Evolutionary conservation across 2,888 invertebrate species (phyloP).

Genomic region (Cephus sareptanus): DNA sequence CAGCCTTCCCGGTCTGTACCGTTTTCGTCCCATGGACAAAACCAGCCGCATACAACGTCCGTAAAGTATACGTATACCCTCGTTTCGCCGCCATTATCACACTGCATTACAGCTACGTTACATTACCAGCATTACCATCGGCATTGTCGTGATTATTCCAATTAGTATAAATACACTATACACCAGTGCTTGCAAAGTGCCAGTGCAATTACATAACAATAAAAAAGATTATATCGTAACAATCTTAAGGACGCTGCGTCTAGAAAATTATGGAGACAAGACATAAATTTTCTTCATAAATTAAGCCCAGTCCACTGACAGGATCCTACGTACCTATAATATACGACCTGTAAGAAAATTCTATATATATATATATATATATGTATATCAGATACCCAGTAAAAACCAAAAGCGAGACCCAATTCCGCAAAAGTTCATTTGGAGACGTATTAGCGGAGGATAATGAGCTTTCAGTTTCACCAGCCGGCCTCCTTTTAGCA

Average conservation of each 20-base stretch:
- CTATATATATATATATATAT: not conserved
- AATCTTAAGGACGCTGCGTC: not conserved
- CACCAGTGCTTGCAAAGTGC: not conserved
- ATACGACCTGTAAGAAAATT: not conserved
- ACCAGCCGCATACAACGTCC: not conserved
- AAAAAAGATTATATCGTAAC: not conserved
- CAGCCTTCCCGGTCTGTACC: constrained; percentile 14
- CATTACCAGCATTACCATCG: not conserved
- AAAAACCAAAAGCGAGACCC: not conserved
- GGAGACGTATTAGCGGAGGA: constrained; percentile 52
- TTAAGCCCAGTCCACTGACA: not conserved
- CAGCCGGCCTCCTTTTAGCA: constrained; percentile 32
- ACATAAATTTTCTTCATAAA: not conserved
- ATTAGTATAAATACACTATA: not conserved
- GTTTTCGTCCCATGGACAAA: constrained; percentile 19
- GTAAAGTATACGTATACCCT: not conserved
- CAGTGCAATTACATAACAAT: not conserved
- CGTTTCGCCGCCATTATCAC: not conserved
- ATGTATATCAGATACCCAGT: not conserved
- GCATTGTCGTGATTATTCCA: not conserved
- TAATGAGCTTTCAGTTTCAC: constrained; percentile 48
- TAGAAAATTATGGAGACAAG: not conserved
- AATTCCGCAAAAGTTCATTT: constrained; percentile 1
- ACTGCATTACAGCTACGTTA: not conserved
- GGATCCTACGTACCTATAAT: not conserved